Conservation (phyloP, 2,797 vertebrate genomes). For the Characodon lateralis region DNA sequence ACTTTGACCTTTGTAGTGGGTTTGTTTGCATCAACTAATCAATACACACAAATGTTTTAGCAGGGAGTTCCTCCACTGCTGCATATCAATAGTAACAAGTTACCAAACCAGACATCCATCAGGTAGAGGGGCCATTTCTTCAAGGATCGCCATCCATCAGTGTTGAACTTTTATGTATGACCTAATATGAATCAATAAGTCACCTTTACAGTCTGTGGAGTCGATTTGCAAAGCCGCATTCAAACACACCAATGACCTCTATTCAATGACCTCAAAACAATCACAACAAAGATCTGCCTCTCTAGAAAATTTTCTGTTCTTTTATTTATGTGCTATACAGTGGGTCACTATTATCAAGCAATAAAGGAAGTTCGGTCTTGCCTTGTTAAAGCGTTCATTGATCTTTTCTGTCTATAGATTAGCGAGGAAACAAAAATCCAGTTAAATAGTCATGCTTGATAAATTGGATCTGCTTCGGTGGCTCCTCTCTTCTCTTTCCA, state of each 20-base stretch:
- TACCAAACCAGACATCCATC: constrained; percentile 62
- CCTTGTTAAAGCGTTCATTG: constrained; percentile 46
- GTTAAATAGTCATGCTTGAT: constrained; percentile 30
- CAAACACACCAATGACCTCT: constrained; percentile 51
- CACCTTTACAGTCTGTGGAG: constrained; percentile 50
- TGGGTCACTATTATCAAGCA: constrained; percentile 28
- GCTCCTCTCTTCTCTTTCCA: constrained; percentile 26
- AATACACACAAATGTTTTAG: constrained; percentile 67
- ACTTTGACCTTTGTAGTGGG: constrained; percentile 49
- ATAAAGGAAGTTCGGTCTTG: constrained; percentile 41
- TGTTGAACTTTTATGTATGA: constrained; percentile 49
- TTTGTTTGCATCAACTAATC: constrained; percentile 72
- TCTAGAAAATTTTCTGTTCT: constrained; percentile 27
- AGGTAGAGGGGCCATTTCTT: constrained; percentile 50
- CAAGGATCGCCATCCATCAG: constrained; percentile 63
- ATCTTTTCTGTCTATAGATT: constrained; percentile 39
- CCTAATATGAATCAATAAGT: constrained; percentile 71
- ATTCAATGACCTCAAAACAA: constrained; percentile 50
- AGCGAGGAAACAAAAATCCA: constrained; percentile 34
- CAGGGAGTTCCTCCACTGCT: constrained; percentile 51
- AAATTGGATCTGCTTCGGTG: constrained; percentile 30
- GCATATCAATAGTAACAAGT: constrained; percentile 63
- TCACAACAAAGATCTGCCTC: constrained; percentile 26
- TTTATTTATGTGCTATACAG: constrained; percentile 32
- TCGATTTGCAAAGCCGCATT: constrained; percentile 53